phyloP scores from a whole-genome alignment of 2,888 invertebrate species.

The Malthinus flaveolus region DNA sequence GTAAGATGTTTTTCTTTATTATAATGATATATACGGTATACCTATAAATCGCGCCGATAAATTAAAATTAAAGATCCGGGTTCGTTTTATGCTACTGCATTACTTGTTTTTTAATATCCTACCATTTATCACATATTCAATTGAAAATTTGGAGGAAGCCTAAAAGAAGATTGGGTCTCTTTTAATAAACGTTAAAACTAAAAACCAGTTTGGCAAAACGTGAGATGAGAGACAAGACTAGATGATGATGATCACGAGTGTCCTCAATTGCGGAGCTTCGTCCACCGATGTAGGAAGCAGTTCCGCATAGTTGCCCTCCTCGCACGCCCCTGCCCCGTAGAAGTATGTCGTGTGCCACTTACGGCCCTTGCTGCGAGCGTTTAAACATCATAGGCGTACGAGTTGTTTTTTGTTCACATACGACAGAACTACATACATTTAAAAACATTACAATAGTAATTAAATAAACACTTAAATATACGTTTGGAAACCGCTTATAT shows the following conservation, averaged over 20 bases:
- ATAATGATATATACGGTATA: too few species aligned
- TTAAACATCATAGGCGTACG: slow-evolving; percentile 44
- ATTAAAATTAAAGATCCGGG: slow-evolving; percentile 2
- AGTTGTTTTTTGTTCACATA: slow-evolving; percentile 12
- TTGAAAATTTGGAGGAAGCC: slow-evolving; percentile 7
- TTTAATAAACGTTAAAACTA: slow-evolving; percentile 21
- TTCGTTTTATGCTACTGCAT: slow-evolving; percentile 3
- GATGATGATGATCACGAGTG: slow-evolving; percentile 39
- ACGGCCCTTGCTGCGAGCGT: slow-evolving; percentile 43
- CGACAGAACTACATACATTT: too few species aligned
- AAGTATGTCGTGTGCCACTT: slow-evolving; percentile 53
- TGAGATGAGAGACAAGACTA: slow-evolving; percentile 28
- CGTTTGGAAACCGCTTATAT: too few species aligned
- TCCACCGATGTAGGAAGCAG: slow-evolving; percentile 53
- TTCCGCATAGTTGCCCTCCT: slow-evolving; percentile 47
- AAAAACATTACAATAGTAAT: too few species aligned
- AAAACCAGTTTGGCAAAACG: slow-evolving; percentile 26
- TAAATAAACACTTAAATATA: too few species aligned
- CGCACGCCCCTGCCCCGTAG: slow-evolving; percentile 34
- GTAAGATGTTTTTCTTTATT: too few species aligned
- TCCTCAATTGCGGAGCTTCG: slow-evolving; percentile 49
- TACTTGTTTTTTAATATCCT: slow-evolving; percentile 1
- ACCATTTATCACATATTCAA: slow-evolving; percentile 1
- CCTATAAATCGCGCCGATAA: too few species aligned
- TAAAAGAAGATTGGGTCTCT: slow-evolving; percentile 7